Base-by-base conservation (phyloP, 1,140 invertebrate species). In the Eumaeus atala region DNA sequence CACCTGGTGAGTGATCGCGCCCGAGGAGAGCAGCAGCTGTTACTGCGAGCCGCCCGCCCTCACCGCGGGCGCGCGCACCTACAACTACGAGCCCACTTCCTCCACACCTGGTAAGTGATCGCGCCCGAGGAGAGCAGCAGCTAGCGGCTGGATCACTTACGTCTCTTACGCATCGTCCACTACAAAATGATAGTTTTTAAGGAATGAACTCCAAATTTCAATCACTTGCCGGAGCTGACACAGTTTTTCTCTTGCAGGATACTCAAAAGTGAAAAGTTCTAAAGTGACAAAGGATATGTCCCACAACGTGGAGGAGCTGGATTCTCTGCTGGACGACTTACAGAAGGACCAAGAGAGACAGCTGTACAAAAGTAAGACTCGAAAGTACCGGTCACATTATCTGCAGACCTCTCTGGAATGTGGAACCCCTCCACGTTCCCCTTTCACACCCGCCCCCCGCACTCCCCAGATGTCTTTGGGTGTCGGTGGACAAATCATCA, bases 271-370 rank as follows among this genome's bases (percentile, higher is more conserved):
- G 12, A 85, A 82, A 54, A 80, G 62, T 42, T 69, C 74, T 0
- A 87, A 85, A 58, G 80, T 72, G 51, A 82, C 79, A n/a, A 86
- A 84, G 54, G 87, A 88, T 14, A 67, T 88, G 64, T 72, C 79
- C 0, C 87, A 88, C 53, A 88, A 88, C 48, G 87, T 88, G 1
- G 87, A 87, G 11, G 87, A 88, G 54, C 65, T 88, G 58, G 87
- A 88, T 59, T 87, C 86, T 0, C 70, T 88, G 9, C 74, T 88
- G n/a, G 87, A 88, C 16, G 87, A 88, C 56, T 58, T 88, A 51
- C 87, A 88, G 59, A 80, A 77, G 55, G 87, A 88, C 50, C 87
- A 88, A 56, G 87, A 88, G 44, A 59, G 87, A 42, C 84, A 86
- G 65, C 69, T 87, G 3, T 88, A 88, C 48, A 88, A 88, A 58